Base-by-base conservation (phyloP, 64 coral and sea anemone genomes). In the Anthopleura sola region DNA sequence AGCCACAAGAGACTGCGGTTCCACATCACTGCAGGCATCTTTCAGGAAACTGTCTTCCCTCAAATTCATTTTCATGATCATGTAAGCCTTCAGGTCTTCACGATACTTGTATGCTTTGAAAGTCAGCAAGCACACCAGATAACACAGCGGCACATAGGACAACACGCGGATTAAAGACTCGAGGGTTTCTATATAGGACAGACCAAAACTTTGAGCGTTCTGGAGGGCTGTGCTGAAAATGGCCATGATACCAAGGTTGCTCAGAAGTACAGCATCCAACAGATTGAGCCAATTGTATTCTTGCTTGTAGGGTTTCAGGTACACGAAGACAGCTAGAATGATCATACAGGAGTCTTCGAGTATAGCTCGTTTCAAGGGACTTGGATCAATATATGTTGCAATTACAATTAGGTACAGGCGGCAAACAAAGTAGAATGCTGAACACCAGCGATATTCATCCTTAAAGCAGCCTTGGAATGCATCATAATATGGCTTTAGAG, bases 401-500 rank as follows among this genome's bases (percentile, higher is more conserved):
- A 92, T 75, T 0, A 78, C 44, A 24, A 92, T 78, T 18, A 96
- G 78, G 23, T 88, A 16, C 0, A 96, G 86, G 55, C 94, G 90
- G 14, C 87, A 89, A 11, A 96, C 83, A 64, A 96, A 96, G 47
- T 96, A 96, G 53, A 96, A 96, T 12, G 94, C 94, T 29, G 94
- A 92, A 79, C 91, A 96, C 94, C 94, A 96, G 19, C 94, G 94
- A 55, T 92, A 96, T 78, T 87, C 62, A 37, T 96, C 94, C 74
- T 92, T 96, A 33, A 96, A 96, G 83, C 94, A 96, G 36, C 85
- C 81, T 36, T 96, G 94, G 5, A 92, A 76, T n/a, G 94, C 87
- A 92, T 96, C 94, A 44, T 92, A 96, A 26, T 92, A 88, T 18
- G 94, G 94, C 84, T 96, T 96, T 84, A 92, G 88, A n/a, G 86